Conservation (phyloP, 2,888 invertebrate species). For the Apoderus coryli region DNA sequence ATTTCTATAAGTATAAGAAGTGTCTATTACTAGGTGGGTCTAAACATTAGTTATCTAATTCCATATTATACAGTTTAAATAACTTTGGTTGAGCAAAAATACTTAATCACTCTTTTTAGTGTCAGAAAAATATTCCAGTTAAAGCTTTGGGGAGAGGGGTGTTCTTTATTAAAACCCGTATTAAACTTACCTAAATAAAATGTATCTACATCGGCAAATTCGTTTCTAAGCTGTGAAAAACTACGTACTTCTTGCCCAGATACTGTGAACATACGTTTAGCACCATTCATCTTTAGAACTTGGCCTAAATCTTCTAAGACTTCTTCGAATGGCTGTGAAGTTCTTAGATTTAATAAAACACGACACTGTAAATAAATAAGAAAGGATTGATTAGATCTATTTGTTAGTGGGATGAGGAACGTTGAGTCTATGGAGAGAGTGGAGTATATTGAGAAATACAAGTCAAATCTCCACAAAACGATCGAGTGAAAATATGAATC, state of each 20-base stretch:
- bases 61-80: no score
- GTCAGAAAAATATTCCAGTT: no score
- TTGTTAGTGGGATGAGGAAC: background rate
- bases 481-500: no score
- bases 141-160: background rate
- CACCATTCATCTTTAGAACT: slow-evolving; percentile 82
- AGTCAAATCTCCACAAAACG: no score
- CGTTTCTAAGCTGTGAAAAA: slow-evolving; percentile 85
- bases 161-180: background rate
- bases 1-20: no score
- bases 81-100: no score
- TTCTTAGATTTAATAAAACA: slow-evolving; percentile 79
- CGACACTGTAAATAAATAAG: slow-evolving; percentile 51
- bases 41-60: no score
- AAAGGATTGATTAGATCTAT: background rate
- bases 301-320: slow-evolving; percentile 85
- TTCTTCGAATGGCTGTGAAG: slow-evolving; percentile 88
- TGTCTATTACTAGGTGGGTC: no score
- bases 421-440: no score
- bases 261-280: slow-evolving; percentile 82
- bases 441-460: no score
- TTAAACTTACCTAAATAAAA: slow-evolving; percentile 49
- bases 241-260: slow-evolving; percentile 87
- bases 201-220: slow-evolving; percentile 81
- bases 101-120: no score